Conservation (phyloP, 1,140 invertebrate genomes). For the Bactericera cockerelli region DNA sequence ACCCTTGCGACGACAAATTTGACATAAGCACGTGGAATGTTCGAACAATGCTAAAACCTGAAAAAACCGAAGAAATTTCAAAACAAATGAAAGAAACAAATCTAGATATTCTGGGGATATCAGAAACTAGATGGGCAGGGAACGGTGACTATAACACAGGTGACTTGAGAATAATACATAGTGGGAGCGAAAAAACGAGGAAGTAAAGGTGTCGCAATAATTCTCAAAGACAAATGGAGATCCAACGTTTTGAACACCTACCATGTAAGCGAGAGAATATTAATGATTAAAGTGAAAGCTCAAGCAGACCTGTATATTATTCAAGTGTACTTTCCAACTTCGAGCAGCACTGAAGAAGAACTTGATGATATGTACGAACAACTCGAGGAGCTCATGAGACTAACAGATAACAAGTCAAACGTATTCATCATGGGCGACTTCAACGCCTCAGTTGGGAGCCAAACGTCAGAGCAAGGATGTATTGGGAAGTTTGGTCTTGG, state of each 20-base stretch:
- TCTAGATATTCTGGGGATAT: conserved; percentile 4
- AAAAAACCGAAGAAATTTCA: conserved; percentile 8
- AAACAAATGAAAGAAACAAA: conserved; percentile 3
- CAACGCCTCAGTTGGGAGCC: conserved; percentile 5
- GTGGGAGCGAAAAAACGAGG: conserved; percentile 4
- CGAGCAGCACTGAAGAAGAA: conserved; percentile 3
- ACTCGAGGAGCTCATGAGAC: conserved; percentile 4
- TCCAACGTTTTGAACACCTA: not conserved
- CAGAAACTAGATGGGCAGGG: conserved; percentile 8
- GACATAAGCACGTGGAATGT: conserved; percentile 8
- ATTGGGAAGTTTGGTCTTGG: not conserved
- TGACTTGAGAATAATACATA: conserved; percentile 10
- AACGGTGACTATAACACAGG: conserved; percentile 6
- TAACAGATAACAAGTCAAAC: conserved; percentile 1
- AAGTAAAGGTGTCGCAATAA: conserved; percentile 7
- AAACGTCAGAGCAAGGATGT: not conserved
- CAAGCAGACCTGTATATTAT: conserved; percentile 8
- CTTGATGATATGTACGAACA: conserved; percentile 11
- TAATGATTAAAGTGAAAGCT: conserved; percentile 8
- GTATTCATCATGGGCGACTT: conserved; percentile 8
- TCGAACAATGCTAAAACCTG: conserved; percentile 10
- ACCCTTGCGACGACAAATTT: conserved; percentile 7
- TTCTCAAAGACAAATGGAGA: conserved; percentile 1
- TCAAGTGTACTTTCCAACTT: conserved; percentile 11
- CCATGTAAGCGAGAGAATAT: not conserved